These are phyloP conservation scores for Calephelis virginiensis DNA, from an alignment of 1,140 invertebrate species.

Conservation along the genomic window DNA sequence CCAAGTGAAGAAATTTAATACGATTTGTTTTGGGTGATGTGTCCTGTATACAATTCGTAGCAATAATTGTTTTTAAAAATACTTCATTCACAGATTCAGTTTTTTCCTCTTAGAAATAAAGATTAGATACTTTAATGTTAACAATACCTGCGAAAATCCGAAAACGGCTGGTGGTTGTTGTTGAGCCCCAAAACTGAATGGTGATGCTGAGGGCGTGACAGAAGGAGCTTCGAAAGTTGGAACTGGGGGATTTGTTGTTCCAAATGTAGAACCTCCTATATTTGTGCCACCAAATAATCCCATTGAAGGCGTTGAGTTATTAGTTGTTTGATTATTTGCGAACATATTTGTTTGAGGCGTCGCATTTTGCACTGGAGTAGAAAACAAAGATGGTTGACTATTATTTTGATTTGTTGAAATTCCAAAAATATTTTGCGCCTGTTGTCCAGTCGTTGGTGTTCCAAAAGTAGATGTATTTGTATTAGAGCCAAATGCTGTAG, in stretches of 20 bases:
- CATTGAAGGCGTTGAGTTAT: slow-evolving; percentile 32
- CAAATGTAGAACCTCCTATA: slow-evolving; percentile 40
- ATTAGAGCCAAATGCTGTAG: slow-evolving; percentile 31
- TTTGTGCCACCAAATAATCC: slow-evolving; percentile 47
- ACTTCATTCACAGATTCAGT: too few species aligned
- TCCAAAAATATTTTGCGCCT: slow-evolving; percentile 44
- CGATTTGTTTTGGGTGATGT: too few species aligned
- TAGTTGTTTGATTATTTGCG: slow-evolving; percentile 36
- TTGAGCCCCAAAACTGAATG: slow-evolving; percentile 46
- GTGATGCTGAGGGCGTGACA: slow-evolving; percentile 33
- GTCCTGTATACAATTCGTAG: too few species aligned
- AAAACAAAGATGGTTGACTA: slow-evolving; percentile 40
- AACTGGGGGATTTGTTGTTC: slow-evolving; percentile 36
- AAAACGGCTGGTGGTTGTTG: slow-evolving; percentile 40
- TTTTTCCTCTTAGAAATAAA: too few species aligned
- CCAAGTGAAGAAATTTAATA: too few species aligned
- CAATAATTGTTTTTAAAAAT: too few species aligned
- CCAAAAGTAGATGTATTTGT: slow-evolving; percentile 37
- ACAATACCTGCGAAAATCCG: slow-evolving; percentile 56
- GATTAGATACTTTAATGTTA: too few species aligned
- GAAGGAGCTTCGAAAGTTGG: slow-evolving; percentile 42
- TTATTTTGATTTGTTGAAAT: slow-evolving; percentile 37
- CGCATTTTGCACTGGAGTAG: slow-evolving; percentile 33
- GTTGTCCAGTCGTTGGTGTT: slow-evolving; percentile 19
- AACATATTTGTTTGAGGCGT: slow-evolving; percentile 38